Base-by-base conservation (phyloP, 2,113 vertebrate genomes). In the Dipodomys spectabilis region DNA sequence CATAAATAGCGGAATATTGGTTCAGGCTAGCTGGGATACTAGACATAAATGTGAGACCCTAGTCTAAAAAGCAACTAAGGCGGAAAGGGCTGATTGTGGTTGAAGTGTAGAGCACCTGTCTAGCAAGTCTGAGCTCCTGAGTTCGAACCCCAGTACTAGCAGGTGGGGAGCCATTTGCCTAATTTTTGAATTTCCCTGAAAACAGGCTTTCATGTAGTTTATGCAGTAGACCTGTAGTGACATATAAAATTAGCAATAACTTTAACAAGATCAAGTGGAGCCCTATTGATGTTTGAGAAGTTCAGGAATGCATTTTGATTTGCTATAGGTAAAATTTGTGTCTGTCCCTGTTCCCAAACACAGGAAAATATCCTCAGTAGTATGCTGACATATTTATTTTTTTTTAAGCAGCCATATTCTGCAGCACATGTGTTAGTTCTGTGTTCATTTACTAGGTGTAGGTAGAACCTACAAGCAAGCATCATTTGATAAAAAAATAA, bases 181-280 rank as follows among this genome's bases (percentile, higher is more conserved):
- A 57, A 57, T 16, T 57, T 57, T 57, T 80, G 45, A 7, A 82
- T 74, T 94, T 80, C 77, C 22, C 53, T 68, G 44, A 71, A 91
- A 86, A 91, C 16, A 45, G 60, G 32, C 30, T 88, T 88, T 91
- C 10, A 20, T 82, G 19, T 79, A 92, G 85, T 96, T 93, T 71
- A 67, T 60, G 6, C 20, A 71, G 62, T 74, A 25, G 67, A 19
- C 53, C 83, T 35, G 82, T 1, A 69, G 57, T 77, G 82, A 20
- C 35, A 44, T 68, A 45, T 69, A 89, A 77, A 87, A 69, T 25
- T 30, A 72, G 62, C 57, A 45, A 22, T 35, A 53, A n/a, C 45
- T 72, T 91, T 89, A 73, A n/a, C 71, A 68, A 83, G 94, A 90
- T 45, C 64, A 69, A 32, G 49, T 16, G 20, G 69, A 77, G 25